A percentile compares a stretch with the other conserved stretches of the same genome.
Conservation (phyloP, 2,113 vertebrate genomes). For the Scomber colias region DNA sequence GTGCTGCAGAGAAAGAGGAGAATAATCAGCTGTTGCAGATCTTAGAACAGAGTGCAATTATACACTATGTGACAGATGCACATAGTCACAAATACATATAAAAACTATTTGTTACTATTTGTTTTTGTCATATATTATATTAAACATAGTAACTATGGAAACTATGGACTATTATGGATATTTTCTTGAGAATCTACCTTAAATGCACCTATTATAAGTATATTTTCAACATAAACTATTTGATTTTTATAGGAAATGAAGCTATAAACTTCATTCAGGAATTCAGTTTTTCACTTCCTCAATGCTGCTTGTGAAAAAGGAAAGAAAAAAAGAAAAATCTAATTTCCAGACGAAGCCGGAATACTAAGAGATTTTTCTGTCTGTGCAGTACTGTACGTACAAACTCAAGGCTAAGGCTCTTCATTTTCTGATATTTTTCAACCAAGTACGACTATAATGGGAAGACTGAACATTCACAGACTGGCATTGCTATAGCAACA, state of each 20-base stretch:
- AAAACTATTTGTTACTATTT: too few relatives aligned
- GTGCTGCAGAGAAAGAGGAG: neutral
- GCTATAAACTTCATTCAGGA: neutral
- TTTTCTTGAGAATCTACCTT: too few relatives aligned
- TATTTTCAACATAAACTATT: neutral
- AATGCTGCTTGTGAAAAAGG: neutral
- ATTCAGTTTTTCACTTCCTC: neutral
- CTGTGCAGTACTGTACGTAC: conserved; percentile 6
- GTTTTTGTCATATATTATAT: too few relatives aligned
- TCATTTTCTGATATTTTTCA: conserved; percentile 40
- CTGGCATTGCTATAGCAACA: conserved; percentile 78
- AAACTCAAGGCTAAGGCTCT: conserved; percentile 60
- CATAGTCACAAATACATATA: too few relatives aligned
- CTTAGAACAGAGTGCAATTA: neutral
- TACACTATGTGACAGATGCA: neutral
- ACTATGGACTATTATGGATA: too few relatives aligned
- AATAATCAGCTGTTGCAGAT: conserved; percentile 5
- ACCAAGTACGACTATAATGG: conserved; percentile 15
- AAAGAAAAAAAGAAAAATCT: conserved; percentile 1
- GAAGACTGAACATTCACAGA: conserved; percentile 42
- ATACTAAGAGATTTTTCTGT: neutral
- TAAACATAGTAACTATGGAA: too few relatives aligned
- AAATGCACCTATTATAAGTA: neutral
- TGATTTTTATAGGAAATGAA: neutral
- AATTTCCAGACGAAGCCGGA: neutral